A percentile compares a stretch with the other conserved stretches of the same genome.
These are phyloP conservation scores for Hyphantria cunea DNA, from an alignment of 1,140 invertebrate species.

Conservation along the genomic window DNA sequence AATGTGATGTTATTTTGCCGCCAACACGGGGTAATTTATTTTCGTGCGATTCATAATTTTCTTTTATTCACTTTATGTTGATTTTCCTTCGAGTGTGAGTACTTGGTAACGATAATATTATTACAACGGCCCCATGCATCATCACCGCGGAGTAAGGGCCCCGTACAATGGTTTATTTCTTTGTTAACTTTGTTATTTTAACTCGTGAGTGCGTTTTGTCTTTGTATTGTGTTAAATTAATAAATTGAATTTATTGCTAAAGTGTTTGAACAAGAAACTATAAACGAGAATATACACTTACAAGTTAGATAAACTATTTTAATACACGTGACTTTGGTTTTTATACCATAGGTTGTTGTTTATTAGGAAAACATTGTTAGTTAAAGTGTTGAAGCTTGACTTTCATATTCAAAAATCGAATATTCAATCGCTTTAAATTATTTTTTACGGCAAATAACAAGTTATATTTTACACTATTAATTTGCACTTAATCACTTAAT, in stretches of 20 bases:
- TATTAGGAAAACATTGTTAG: too few species aligned
- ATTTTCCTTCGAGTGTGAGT: slow-evolving; percentile 77
- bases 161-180: slow-evolving; percentile 62
- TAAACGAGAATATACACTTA: background rate
- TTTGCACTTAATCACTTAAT: too few species aligned
- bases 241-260: slow-evolving; percentile 13
- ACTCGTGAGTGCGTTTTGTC: slow-evolving; percentile 17
- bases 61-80: slow-evolving; percentile 82
- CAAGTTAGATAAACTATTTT: background rate
- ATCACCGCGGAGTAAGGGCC: slow-evolving; percentile 53
- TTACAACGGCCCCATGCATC: slow-evolving; percentile 78
- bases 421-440: too few species aligned
- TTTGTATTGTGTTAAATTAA: slow-evolving; percentile 17
- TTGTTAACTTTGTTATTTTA: slow-evolving; percentile 41
- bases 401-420: too few species aligned
- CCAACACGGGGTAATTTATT: slow-evolving; percentile 80
- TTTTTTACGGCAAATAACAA: too few species aligned
- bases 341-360: too few species aligned
- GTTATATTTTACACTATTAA: too few species aligned
- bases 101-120: slow-evolving; percentile 80
- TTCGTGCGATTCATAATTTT: slow-evolving; percentile 81
- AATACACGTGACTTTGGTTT: too few species aligned
- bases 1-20: slow-evolving; percentile 82
- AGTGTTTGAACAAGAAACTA: background rate
- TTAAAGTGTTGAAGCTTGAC: too few species aligned